Conservation (phyloP, 2,888 invertebrate species). For the Saturnia japonica region DNA sequence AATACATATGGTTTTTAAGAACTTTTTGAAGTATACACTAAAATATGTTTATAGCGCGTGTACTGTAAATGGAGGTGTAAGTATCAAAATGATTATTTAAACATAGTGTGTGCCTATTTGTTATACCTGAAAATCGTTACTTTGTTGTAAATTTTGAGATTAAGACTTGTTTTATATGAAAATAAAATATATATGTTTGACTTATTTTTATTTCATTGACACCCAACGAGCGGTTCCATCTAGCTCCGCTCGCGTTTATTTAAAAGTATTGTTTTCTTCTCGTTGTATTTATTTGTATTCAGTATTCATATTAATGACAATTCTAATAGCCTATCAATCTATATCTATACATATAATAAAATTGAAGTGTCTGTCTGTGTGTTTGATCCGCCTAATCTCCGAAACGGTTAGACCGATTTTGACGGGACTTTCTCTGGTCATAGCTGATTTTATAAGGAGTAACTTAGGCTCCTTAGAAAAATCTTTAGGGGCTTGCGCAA, state of each 20-base stretch:
- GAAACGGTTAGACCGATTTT: no score
- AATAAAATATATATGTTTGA: slow-evolving; percentile 6
- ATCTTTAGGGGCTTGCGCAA: no score
- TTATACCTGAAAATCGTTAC: slow-evolving; percentile 19
- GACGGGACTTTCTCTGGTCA: no score
- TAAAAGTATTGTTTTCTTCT: no score
- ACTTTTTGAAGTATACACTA: not conserved
- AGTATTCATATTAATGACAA: no score
- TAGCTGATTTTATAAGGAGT: no score
- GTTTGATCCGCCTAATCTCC: no score
- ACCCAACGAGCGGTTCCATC: not conserved
- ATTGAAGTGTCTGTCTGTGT: no score
- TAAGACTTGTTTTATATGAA: slow-evolving; percentile 15
- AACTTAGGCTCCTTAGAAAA: no score
- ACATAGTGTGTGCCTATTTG: slow-evolving; percentile 7
- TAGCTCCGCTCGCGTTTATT: not conserved
- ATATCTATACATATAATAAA: no score
- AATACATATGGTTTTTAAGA: not conserved
- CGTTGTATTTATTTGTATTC: no score
- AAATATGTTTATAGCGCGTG: not conserved
- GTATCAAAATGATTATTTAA: not conserved
- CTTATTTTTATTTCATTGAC: not conserved
- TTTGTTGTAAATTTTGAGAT: slow-evolving; percentile 18
- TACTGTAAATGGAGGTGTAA: not conserved
- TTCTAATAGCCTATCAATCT: no score